phyloP scores from a whole-genome alignment of 92 coral and sea anemone genomes.

The Bergia sp. region DNA sequence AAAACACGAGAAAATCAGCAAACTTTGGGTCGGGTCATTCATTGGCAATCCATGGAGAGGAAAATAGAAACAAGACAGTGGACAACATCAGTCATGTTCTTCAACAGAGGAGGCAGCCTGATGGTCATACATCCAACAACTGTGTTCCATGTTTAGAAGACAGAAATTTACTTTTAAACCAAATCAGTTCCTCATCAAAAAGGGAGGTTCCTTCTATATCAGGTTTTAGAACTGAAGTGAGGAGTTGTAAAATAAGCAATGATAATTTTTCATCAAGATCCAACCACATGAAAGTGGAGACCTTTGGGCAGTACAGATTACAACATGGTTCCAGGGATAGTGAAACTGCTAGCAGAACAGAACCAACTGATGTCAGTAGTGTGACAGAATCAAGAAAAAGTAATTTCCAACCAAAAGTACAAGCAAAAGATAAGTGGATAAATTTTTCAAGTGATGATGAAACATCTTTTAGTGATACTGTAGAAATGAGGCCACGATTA shows the following conservation, averaged over 20 bases:
- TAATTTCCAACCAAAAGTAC: background rate
- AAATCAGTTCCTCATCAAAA: background rate
- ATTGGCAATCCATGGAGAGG: background rate
- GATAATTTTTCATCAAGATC: background rate
- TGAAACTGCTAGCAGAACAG: slow-evolving; percentile 40
- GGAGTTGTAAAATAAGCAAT: background rate
- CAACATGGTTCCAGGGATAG: background rate
- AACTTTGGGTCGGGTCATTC: background rate
- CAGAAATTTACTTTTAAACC: background rate
- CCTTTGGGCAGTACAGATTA: background rate
- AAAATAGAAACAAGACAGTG: background rate
- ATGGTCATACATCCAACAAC: background rate
- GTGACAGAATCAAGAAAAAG: background rate
- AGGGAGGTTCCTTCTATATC: background rate
- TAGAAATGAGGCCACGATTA: slow-evolving; percentile 37
- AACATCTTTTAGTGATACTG: slow-evolving; percentile 3
- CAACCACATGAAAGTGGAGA: background rate
- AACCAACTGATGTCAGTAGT: slow-evolving; percentile 33
- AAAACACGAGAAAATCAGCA: background rate
- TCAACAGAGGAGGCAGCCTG: background rate
- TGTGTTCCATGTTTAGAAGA: background rate
- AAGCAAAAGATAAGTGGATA: slow-evolving; percentile 43
- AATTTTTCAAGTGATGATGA: slow-evolving; percentile 54
- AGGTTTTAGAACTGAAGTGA: background rate
- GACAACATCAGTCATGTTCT: background rate